Evolutionary conservation across 2,113 vertebrate genomes (phyloP).

Genomic region (Poeciliopsis retropinna): DNA sequence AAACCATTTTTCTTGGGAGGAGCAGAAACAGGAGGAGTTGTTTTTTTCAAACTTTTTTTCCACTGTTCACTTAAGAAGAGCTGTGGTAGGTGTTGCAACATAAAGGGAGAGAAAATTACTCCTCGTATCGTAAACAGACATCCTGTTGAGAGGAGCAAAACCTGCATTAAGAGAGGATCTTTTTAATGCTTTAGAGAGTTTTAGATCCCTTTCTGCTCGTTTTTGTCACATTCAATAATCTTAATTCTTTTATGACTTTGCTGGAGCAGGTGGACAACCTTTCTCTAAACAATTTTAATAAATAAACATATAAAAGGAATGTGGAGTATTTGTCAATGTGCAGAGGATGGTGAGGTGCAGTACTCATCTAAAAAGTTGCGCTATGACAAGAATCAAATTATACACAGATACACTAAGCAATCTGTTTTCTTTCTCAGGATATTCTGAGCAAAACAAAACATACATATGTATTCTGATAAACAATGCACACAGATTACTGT

Average conservation of each 20-base stretch:
- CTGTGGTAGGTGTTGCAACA: constrained; percentile 12
- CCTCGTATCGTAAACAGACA: not conserved
- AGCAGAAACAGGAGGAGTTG: not conserved
- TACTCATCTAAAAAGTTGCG: constrained; percentile 43
- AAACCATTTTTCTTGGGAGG: constrained; percentile 18
- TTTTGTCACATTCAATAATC: constrained; percentile 46
- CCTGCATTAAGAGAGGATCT: constrained; percentile 3
- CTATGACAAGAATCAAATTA: constrained; percentile 66
- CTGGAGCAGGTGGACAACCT: constrained; percentile 55
- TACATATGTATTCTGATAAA: constrained; percentile 64
- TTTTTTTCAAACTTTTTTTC: constrained; percentile 27
- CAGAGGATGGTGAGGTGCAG: constrained; percentile 13
- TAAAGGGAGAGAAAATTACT: constrained; percentile 15
- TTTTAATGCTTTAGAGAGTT: constrained; percentile 5
- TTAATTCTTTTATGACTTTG: constrained; percentile 46
- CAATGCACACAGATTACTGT: constrained; percentile 45
- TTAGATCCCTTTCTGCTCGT: constrained; percentile 4
- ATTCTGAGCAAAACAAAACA: constrained; percentile 39
- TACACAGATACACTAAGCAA: constrained; percentile 46
- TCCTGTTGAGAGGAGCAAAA: constrained; percentile 7
- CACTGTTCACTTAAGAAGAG: constrained; percentile 31
- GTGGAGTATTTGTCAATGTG: constrained; percentile 31
- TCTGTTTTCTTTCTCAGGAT: constrained; percentile 47
- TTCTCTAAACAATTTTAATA: constrained; percentile 31
- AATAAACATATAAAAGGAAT: not conserved